Percentiles rank a stretch among this genome's conserved stretches.
These are phyloP conservation scores for Bombus sylvicola DNA, from an alignment of 1,140 invertebrate species.

Conservation along the genomic window DNA sequence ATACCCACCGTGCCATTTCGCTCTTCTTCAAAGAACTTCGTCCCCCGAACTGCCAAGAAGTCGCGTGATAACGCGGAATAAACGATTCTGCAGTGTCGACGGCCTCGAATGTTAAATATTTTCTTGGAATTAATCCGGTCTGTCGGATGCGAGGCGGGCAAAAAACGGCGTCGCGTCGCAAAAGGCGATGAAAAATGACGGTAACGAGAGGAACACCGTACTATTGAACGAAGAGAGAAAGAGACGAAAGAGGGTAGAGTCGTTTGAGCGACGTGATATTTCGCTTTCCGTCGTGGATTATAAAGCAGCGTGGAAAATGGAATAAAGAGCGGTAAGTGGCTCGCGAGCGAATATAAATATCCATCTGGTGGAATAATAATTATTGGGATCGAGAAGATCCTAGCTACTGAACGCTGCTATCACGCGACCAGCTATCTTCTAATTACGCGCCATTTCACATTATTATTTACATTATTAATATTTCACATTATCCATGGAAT, in stretches of 20 bases:
- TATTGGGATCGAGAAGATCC: conserved; percentile 10
- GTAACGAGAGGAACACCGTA: neutral
- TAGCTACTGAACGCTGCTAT: neutral
- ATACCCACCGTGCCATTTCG: too few species aligned
- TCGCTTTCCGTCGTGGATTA: neutral
- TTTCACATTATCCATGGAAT: conserved; percentile 11
- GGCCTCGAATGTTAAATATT: neutral
- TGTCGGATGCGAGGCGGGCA: neutral
- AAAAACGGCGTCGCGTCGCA: neutral
- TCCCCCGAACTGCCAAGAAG: neutral
- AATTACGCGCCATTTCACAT: conserved; percentile 55
- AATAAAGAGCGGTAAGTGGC: neutral
- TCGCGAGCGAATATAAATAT: conserved; percentile 8
- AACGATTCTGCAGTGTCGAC: neutral
- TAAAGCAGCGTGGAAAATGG: neutral
- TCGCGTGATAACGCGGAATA: neutral
- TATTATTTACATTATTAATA: too few species aligned
- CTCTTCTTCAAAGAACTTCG: neutral
- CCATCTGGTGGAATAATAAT: conserved; percentile 41
- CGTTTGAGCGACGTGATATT: conserved; percentile 1
- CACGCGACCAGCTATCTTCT: neutral
- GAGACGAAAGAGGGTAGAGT: too few species aligned
- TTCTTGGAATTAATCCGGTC: neutral
- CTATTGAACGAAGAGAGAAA: neutral
- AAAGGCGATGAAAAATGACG: conserved; percentile 7